phyloP scores from a whole-genome alignment of 2,888 invertebrate species.

The Fissipunctia ypsillon region DNA sequence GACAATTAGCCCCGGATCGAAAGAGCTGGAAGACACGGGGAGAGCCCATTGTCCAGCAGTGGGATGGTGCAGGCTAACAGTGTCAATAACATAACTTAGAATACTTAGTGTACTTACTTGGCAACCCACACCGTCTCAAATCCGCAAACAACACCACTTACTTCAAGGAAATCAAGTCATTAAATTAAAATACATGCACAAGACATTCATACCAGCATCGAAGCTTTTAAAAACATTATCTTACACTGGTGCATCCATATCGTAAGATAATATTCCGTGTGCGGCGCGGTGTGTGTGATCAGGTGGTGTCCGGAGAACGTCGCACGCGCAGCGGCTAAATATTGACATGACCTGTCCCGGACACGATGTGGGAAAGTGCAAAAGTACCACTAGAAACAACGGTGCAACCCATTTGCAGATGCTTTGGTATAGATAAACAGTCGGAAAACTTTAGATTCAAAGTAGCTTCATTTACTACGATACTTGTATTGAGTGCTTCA shows the following conservation, averaged over 20 bases:
- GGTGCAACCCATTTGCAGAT: too few relatives aligned
- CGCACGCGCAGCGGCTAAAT: conserved; percentile 79
- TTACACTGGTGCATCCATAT: conserved; percentile 49
- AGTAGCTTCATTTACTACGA: too few relatives aligned
- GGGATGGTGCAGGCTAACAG: too few relatives aligned
- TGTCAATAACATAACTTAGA: too few relatives aligned
- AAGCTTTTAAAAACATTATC: conserved; percentile 54
- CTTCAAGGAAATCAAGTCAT: conserved; percentile 39
- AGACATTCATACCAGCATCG: conserved; percentile 26
- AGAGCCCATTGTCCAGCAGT: too few relatives aligned
- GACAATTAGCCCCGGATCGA: too few relatives aligned
- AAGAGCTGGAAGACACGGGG: too few relatives aligned
- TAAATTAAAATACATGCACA: conserved; percentile 25
- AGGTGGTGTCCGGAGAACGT: conserved; percentile 78
- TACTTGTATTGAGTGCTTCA: too few relatives aligned
- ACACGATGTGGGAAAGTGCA: conserved; percentile 12
- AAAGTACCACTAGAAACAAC: conserved; percentile 15
- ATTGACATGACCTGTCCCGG: conserved; percentile 76
- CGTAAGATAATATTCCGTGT: conserved; percentile 62
- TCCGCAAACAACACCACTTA: not conserved
- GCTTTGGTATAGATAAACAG: too few relatives aligned
- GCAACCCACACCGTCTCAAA: not conserved
- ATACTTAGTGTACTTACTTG: too few relatives aligned
- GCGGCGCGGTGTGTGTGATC: conserved; percentile 76
- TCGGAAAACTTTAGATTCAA: too few relatives aligned